Evolutionary conservation across 2,888 invertebrate genomes (phyloP), one percentile per base, ranked within the genome.

Genomic region (Macrophya annulata): DNA sequence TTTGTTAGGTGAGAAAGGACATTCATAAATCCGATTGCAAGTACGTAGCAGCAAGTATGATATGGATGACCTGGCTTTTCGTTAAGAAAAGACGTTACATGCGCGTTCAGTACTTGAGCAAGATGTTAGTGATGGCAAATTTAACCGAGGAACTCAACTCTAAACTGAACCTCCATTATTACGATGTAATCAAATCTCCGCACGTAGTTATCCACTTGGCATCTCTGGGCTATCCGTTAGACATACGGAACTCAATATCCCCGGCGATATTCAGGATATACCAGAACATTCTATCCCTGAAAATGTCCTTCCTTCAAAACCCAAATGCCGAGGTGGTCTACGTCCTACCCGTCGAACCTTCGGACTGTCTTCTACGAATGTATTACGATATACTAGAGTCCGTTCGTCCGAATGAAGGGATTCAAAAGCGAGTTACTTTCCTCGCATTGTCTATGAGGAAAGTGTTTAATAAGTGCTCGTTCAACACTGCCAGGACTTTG

Each of bases 11-110:
- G 15, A 90, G 90, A 6, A 88, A 86, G 40, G 77, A 40, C 45
- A 85, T 87, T 3, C 71, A 74, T 40, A 86, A 87, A 21, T 76
- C 87, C 0, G 83, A 88, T 17, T 86, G 88, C 37, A 87, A 87
- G 12, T 90, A 90, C 79, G 86, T 90, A 85, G 90, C 90, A 9
- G 90, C 89, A 4, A 90, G 90, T 74, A 81, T 89, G 40, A 79
- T 90, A 0, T 90, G 90, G 90, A 84, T 86, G 8, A 72, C 76
- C 0, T 90, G 90, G 90, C 51, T 88, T 0, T 68, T 81, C 0
- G 2, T 88, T 4, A 88, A 88, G 77, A 86, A 86, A 10, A 89
- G 86, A 37, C 87, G 87, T 3, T 83, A 87, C 9, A 87, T 90
- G 86, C 88, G 88, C 65, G 77, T 86, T n/a, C 86, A 86, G 76